A percentile compares a stretch with the other conserved stretches of the same genome.
Evolutionary conservation across 2,888 invertebrate genomes (phyloP).

Genomic region (Drosophila algonquin): DNA sequence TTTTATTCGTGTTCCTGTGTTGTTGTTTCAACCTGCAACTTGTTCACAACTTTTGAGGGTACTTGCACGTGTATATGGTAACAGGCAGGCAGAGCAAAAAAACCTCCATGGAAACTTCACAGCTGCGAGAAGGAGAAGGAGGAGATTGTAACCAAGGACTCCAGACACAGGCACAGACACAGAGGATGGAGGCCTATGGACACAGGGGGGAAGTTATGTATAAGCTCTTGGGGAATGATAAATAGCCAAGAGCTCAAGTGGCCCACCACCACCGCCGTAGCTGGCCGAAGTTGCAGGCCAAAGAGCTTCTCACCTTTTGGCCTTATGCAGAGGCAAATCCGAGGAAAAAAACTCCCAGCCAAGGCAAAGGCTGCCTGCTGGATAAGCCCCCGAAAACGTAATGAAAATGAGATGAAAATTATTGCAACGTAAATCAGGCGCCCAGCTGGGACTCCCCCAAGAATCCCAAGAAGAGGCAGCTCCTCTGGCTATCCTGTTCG

Average conservation of each 20-base stretch:
- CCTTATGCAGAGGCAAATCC: conserved; percentile 41
- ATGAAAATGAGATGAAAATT: conserved; percentile 81
- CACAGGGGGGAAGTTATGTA: conserved; percentile 44
- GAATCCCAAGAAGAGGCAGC: too few species aligned
- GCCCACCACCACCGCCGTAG: conserved; percentile 21
- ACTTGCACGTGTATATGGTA: too few species aligned
- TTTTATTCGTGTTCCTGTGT: conserved; percentile 34
- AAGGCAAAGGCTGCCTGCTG: conserved; percentile 1
- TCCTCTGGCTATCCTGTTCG: conserved; percentile 27
- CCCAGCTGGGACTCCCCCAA: conserved; percentile 61
- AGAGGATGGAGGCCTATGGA: conserved; percentile 47
- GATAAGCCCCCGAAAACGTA: conserved; percentile 68
- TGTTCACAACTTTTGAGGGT: conserved; percentile 60
- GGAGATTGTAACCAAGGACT: conserved; percentile 22
- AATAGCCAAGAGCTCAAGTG: conserved; percentile 59
- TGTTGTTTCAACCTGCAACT: conserved; percentile 47
- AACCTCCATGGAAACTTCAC: conserved; percentile 49
- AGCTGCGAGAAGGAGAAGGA: conserved; percentile 39
- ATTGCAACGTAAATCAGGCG: conserved; percentile 77
- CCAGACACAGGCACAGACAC: neutral
- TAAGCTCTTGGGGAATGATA: conserved; percentile 62
- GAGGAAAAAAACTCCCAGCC: conserved; percentile 11
- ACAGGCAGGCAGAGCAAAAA: conserved; percentile 7
- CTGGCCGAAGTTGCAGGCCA: conserved; percentile 35
- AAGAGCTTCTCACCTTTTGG: conserved; percentile 49